A percentile compares a stretch with the other conserved stretches of the same genome.
These are phyloP conservation scores for Oryzias celebensis DNA, from an alignment of 2,113 vertebrate species.

Conservation along the genomic window DNA sequence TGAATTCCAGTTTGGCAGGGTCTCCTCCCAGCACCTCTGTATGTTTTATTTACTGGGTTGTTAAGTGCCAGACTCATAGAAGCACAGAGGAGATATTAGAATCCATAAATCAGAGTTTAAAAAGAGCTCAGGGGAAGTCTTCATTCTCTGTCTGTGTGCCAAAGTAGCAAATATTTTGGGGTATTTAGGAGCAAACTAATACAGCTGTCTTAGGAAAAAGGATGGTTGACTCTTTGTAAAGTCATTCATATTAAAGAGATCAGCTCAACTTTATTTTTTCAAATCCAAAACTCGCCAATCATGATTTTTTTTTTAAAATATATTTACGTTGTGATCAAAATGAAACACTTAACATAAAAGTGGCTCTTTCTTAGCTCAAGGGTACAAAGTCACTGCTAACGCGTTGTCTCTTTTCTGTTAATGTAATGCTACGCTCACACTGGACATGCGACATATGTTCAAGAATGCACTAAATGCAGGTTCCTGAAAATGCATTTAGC, in stretches of 20 bases:
- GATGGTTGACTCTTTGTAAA: constrained; percentile 12
- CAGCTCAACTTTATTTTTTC: too few species aligned
- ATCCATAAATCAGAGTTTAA: constrained; percentile 66
- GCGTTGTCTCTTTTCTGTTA: too few species aligned
- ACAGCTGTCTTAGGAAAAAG: constrained; percentile 19
- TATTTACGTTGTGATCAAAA: too few species aligned
- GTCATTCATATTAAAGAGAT: not conserved
- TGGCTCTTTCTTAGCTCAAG: too few species aligned
- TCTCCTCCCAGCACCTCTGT: constrained; percentile 30
- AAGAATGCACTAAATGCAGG: too few species aligned
- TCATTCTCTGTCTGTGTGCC: constrained; percentile 39
- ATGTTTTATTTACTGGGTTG: constrained; percentile 70
- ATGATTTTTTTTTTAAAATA: too few species aligned
- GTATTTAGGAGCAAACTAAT: constrained; percentile 16
- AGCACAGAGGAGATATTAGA: constrained; percentile 67
- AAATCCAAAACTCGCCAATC: too few species aligned
- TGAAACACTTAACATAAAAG: too few species aligned
- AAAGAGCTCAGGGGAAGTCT: constrained; percentile 47
- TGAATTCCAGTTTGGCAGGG: constrained; percentile 58
- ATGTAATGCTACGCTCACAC: too few species aligned
- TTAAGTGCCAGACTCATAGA: constrained; percentile 55
- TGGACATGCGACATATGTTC: too few species aligned
- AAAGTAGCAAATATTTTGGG: constrained; percentile 20
- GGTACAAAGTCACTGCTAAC: too few species aligned
- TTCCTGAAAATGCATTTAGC: too few species aligned